Evolutionary conservation across 2,797 vertebrate genomes (phyloP).

Genomic region (Halcyon leucocephala): DNA sequence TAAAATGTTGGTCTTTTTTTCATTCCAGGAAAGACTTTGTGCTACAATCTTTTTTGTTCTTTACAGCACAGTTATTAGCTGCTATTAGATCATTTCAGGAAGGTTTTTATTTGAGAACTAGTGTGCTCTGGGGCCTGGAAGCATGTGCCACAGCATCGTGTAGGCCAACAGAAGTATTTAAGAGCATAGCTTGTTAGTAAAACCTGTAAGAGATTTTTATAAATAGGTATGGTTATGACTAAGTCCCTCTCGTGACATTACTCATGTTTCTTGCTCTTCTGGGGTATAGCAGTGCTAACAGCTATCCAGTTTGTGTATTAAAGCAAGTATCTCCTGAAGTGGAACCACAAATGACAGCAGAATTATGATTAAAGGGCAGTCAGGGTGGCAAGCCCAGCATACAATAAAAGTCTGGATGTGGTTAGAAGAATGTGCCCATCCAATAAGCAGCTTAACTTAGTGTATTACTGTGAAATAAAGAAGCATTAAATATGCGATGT

Average conservation of each 20-base stretch:
- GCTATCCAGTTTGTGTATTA: background rate
- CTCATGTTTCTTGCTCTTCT: background rate
- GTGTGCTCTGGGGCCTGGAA: background rate
- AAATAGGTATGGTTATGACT: background rate
- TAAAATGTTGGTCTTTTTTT: background rate
- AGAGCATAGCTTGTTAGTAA: background rate
- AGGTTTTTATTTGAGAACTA: background rate
- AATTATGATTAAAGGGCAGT: constrained; percentile 29
- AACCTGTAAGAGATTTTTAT: background rate
- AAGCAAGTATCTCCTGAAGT: background rate
- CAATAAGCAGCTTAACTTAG: constrained; percentile 53
- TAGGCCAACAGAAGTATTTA: background rate
- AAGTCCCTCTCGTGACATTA: background rate
- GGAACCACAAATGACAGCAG: constrained; percentile 37
- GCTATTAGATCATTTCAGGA: background rate
- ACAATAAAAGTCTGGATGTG: background rate
- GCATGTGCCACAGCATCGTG: background rate
- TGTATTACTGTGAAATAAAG: constrained; percentile 31
- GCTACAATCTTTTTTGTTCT: background rate
- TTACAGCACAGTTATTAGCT: background rate
- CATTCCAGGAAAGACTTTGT: background rate
- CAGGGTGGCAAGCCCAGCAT: background rate
- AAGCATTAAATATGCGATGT: constrained; percentile 45
- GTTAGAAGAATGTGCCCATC: constrained; percentile 24
- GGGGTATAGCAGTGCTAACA: background rate